Percentiles rank a stretch among this genome's conserved stretches.
phyloP scores from a whole-genome alignment of 2,113 vertebrate genomes.

The Ellobius talpinus region DNA sequence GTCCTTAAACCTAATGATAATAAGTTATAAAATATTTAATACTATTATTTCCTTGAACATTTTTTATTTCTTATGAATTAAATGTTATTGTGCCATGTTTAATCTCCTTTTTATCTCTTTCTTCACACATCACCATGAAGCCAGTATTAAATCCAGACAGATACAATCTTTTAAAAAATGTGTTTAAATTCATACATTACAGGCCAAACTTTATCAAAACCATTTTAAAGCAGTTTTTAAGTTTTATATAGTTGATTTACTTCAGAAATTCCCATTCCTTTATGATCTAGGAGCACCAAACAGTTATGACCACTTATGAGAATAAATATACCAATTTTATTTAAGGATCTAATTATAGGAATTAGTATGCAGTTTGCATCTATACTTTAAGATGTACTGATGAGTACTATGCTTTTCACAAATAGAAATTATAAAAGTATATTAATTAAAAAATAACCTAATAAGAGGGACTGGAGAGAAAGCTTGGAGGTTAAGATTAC shows the following conservation, averaged over 20 bases:
- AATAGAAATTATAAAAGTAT: conserved; percentile 62
- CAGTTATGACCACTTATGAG: conserved; percentile 68
- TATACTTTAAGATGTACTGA: conserved; percentile 62
- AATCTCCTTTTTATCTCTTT: conserved; percentile 30
- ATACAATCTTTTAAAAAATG: neutral
- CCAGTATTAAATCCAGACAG: conserved; percentile 29
- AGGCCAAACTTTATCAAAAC: conserved; percentile 52
- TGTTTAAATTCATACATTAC: conserved; percentile 3
- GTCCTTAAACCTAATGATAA: neutral
- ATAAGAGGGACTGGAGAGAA: neutral
- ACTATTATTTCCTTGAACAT: conserved; percentile 54
- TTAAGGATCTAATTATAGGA: conserved; percentile 72
- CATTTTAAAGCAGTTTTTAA: conserved; percentile 60
- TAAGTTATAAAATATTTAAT: conserved; percentile 48
- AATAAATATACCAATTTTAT: conserved; percentile 76
- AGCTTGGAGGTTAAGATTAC: neutral
- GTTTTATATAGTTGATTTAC: conserved; percentile 49
- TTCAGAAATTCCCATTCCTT: conserved; percentile 73
- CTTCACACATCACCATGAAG: conserved; percentile 47
- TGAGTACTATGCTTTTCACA: conserved; percentile 29
- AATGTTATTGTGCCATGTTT: conserved; percentile 36
- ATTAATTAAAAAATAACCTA: conserved; percentile 47
- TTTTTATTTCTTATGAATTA: conserved; percentile 22
- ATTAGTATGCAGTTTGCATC: conserved; percentile 49
- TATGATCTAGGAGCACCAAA: conserved; percentile 67